Conservation (phyloP, 1,140 invertebrate species). For the Alviniconcha marisindica region DNA sequence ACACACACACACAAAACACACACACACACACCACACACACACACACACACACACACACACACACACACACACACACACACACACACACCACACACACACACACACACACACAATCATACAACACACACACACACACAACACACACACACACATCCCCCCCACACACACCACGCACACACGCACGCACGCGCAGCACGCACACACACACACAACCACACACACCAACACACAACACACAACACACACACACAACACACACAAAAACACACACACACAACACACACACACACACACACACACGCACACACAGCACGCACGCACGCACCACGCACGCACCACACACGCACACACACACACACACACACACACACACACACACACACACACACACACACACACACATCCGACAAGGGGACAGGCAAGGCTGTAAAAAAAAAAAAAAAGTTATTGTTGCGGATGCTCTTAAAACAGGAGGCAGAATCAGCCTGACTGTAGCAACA, state of each 20-base stretch:
- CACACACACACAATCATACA: conserved; percentile 23
- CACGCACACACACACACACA: background rate
- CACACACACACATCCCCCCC: background rate
- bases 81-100: conserved; percentile 15
- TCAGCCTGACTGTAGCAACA: too few species aligned
- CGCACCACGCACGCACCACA: too few species aligned
- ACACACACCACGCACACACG: background rate
- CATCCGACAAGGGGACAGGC: too few species aligned
- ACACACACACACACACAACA: conserved; percentile 26
- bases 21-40: too few species aligned
- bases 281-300: background rate
- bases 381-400: background rate
- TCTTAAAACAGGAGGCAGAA: too few species aligned
- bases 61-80: background rate
- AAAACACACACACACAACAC: background rate
- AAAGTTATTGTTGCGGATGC: too few species aligned
- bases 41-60: background rate
- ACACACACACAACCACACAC: background rate
- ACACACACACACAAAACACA: too few species aligned
- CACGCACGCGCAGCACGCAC: background rate
- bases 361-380: background rate
- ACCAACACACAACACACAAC: background rate
- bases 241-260: background rate
- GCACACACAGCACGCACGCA: too few species aligned
- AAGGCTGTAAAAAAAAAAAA: too few species aligned